Percentiles rank a stretch among this genome's conserved stretches.
Evolutionary conservation across 2,797 vertebrate genomes (phyloP).

Genomic region (Pogonophryne albipinna): DNA sequence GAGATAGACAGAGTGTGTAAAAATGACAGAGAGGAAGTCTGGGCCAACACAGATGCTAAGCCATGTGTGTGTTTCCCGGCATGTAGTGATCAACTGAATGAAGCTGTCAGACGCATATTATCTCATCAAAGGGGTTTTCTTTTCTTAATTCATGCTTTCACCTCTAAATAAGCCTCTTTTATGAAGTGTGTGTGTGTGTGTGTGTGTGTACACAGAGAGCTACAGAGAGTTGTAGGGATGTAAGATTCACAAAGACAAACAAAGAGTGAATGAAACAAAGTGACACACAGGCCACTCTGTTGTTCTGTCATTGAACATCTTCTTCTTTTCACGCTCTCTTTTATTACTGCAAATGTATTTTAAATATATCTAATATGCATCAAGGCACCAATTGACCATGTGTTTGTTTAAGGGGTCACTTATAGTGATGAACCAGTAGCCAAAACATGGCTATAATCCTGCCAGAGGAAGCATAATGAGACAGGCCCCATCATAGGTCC

Average conservation of each 20-base stretch:
- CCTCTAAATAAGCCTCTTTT: constrained; percentile 39
- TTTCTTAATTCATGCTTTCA: constrained; percentile 61
- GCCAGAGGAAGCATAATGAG: neutral
- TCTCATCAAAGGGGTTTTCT: constrained; percentile 66
- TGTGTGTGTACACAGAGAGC: constrained; percentile 11
- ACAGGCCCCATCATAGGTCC: neutral
- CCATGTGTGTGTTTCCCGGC: constrained; percentile 51
- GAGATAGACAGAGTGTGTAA: constrained; percentile 37
- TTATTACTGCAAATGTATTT: neutral
- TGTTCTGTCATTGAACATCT: neutral
- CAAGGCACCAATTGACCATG: neutral
- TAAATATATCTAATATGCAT: neutral
- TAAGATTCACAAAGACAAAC: neutral
- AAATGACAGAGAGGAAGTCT: constrained; percentile 52
- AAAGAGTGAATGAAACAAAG: constrained; percentile 8
- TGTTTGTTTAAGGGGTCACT: constrained; percentile 1
- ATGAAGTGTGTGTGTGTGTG: constrained; percentile 8
- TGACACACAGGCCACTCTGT: neutral
- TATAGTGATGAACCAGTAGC: neutral
- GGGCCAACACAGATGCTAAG: constrained; percentile 56
- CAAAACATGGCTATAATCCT: neutral
- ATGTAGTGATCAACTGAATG: constrained; percentile 48
- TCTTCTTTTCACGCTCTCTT: neutral
- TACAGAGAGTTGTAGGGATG: neutral
- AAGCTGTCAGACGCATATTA: constrained; percentile 69